These are phyloP conservation scores for Petrocephalus zakoni DNA, from an alignment of 2,113 vertebrate species.

Conservation along the genomic window DNA sequence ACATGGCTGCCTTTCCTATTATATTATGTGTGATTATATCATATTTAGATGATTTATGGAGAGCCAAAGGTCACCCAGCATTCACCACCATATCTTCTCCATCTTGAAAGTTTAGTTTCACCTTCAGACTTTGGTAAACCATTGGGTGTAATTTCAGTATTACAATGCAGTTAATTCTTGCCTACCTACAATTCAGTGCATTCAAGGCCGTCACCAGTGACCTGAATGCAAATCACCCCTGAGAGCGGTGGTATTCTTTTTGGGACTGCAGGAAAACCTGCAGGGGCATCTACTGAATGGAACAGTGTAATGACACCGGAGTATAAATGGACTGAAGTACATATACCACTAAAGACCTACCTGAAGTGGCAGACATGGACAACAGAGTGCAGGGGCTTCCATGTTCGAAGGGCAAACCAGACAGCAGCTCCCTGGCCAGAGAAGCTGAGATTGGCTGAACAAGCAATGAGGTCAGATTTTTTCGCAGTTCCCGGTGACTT, in stretches of 20 bases:
- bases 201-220: constrained; percentile 8
- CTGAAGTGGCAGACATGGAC: constrained; percentile 54
- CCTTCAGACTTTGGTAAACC: background rate
- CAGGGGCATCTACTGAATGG: background rate
- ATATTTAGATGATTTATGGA: constrained; percentile 13
- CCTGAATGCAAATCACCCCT: constrained; percentile 9
- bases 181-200: background rate
- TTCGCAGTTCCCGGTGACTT: constrained; percentile 56
- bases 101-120: background rate
- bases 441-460: constrained; percentile 80
- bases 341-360: constrained; percentile 51
- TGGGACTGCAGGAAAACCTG: background rate
- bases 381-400: constrained; percentile 63
- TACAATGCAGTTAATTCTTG: background rate
- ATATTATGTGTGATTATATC: constrained; percentile 4
- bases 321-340: background rate
- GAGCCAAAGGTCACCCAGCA: background rate
- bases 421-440: constrained; percentile 68
- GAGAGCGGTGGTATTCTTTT: background rate
- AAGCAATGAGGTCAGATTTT: constrained; percentile 69
- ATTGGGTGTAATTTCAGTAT: background rate
- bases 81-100: background rate
- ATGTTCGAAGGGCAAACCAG: constrained; percentile 36
- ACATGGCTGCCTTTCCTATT: background rate
- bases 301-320: background rate